These are phyloP conservation scores for Adelosebastes latens DNA, from an alignment of 2,797 vertebrate genomes.

Conservation along the genomic window DNA sequence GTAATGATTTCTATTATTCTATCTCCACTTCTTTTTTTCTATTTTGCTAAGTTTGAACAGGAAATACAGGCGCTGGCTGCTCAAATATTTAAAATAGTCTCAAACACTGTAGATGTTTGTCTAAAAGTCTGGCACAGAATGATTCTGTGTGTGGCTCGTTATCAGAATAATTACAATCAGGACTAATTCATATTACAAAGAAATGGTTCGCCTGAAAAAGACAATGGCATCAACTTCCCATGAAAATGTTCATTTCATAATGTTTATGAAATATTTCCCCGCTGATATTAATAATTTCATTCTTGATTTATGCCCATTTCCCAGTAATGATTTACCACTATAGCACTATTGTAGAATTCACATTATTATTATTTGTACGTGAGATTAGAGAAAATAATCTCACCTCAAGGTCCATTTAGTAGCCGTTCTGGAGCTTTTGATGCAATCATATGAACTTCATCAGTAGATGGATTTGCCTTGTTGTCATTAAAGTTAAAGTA, in stretches of 20 bases:
- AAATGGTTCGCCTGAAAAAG: background rate
- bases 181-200: constrained; percentile 7
- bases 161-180: constrained; percentile 3
- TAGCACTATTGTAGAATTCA: background rate
- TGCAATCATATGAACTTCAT: constrained; percentile 6
- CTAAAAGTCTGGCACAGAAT: constrained; percentile 17
- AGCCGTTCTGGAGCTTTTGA: background rate
- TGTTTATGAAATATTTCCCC: background rate
- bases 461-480: background rate
- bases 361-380: background rate
- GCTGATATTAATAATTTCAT: background rate
- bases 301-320: background rate
- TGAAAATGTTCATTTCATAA: constrained; percentile 2
- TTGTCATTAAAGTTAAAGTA: background rate
- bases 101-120: constrained; percentile 44
- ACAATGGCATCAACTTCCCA: background rate
- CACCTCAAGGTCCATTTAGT: background rate
- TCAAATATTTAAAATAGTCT: constrained; percentile 56
- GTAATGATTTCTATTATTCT: constrained; percentile 52
- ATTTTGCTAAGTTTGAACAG: constrained; percentile 29
- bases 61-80: constrained; percentile 10
- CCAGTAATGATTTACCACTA: background rate
- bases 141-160: background rate
- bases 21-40: constrained; percentile 24
- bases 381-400: background rate